Conservation (phyloP, 2,888 invertebrate genomes). For the Eupithecia dodoneata region DNA sequence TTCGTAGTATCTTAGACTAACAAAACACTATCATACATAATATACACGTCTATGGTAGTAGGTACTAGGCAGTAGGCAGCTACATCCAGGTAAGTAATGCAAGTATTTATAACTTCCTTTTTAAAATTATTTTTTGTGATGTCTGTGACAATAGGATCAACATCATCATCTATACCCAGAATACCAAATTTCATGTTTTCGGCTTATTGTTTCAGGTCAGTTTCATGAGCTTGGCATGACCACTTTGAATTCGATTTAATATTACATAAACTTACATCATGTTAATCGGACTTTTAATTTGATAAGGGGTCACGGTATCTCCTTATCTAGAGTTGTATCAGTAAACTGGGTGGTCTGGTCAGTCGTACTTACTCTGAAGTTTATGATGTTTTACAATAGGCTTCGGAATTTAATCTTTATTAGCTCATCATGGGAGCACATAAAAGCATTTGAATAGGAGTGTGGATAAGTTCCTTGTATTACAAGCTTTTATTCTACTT, state of each 20-base stretch:
- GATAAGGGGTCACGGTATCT: slow-evolving; percentile 32
- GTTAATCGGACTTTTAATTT: slow-evolving; percentile 16
- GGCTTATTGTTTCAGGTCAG: background rate
- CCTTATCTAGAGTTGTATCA: slow-evolving; percentile 10
- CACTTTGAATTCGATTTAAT: background rate
- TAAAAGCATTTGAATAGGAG: background rate
- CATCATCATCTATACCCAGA: no score
- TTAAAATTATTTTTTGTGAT: no score
- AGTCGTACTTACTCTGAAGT: background rate
- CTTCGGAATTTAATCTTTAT: background rate
- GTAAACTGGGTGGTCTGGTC: slow-evolving; percentile 14
- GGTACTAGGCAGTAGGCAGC: no score
- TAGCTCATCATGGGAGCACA: background rate
- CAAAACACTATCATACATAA: no score
- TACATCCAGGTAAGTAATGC: no score
- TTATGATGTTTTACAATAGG: background rate
- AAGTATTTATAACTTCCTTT: no score
- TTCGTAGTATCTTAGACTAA: no score
- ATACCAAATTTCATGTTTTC: background rate
- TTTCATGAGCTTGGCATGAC: background rate
- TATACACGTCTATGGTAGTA: no score
- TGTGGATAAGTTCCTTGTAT: no score
- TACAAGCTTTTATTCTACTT: no score
- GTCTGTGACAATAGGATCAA: no score
- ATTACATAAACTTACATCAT: slow-evolving; percentile 11